Base-by-base conservation (phyloP, 2,113 vertebrate species). In the Emydura subglobosa region DNA sequence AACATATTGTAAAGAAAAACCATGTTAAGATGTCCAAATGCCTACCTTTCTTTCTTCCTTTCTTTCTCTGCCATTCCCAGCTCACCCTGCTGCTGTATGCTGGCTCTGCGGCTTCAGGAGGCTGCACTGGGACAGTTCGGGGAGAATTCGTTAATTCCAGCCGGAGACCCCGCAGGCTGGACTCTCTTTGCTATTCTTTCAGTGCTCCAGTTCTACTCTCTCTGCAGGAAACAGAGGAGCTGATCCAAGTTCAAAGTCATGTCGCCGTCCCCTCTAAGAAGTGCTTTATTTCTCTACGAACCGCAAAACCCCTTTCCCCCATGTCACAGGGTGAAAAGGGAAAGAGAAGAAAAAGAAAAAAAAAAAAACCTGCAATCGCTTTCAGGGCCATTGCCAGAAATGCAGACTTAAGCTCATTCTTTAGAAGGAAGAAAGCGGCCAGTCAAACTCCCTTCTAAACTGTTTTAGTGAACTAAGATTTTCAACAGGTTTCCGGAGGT, bases 171-270 rank as follows among this genome's bases (percentile, higher is more conserved):
- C 49, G 79, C 96, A 68, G 98, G 94, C 98, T 98, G 98, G 93
- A 97, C 97, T 97, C 94, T 96, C 97, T 98, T 92, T 89, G 97
- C 98, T 98, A 98, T 99, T 99, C 98, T 99, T 98, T 98, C 97
- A 98, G 97, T 96, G 97, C 98, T 98, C 95, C 96, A 98, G 98
- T 98, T 98, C 98, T 98, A 96, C 98, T 98, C 98, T 99, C 99
- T 97, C 99, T 97, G 98, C 99, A 98, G 99, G 99, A 99, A 98
- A 98, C 98, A 97, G 98, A 99, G 98, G 98, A 99, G 98, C 99
- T 99, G 99, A 99, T 99, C 99, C 99, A 99, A 99, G 99, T 99
- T 99, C 99, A 99, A 99, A 99, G 99, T 99, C 99, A 99, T 98
- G 98, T 98, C 97, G 98, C 98, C 98, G 98, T 99, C 98, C 98